Conservation (phyloP, 2,888 invertebrate species). For the Noctua pronuba region DNA sequence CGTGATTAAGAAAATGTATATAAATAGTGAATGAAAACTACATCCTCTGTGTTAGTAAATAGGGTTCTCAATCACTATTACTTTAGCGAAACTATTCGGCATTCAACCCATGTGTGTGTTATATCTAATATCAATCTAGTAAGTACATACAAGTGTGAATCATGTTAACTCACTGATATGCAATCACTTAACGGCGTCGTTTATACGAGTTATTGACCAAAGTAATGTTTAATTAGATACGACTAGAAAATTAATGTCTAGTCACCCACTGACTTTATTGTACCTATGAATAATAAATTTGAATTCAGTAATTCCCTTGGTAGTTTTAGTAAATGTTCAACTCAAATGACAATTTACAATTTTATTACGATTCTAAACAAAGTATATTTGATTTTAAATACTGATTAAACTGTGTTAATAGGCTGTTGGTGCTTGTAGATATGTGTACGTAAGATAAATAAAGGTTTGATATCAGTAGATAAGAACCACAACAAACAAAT, state of each 20-base stretch:
- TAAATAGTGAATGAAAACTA: background rate
- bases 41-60: background rate
- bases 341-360: constrained; percentile 4
- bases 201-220: constrained; percentile 38
- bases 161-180: constrained; percentile 41
- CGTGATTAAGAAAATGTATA: background rate
- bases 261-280: constrained; percentile 1
- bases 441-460: constrained; percentile 42
- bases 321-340: constrained; percentile 14
- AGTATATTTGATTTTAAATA: constrained; percentile 24
- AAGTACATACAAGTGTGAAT: constrained; percentile 39
- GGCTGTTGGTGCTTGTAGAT: constrained; percentile 48
- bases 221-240: constrained; percentile 43
- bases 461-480: constrained; percentile 55
- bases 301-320: constrained; percentile 11
- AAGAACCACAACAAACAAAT: constrained; percentile 59
- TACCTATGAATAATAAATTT: constrained; percentile 20
- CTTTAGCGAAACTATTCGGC: background rate
- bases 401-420: constrained; percentile 53
- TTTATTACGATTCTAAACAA: constrained; percentile 9
- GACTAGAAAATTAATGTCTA: constrained; percentile 10
- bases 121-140: constrained; percentile 36
- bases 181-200: constrained; percentile 47
- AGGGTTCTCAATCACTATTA: constrained; percentile 1
- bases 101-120: background rate